Evolutionary conservation across 53 echinoderm and acorn worm species (phyloP).

Genomic region (Hippasteria phrygiana): DNA sequence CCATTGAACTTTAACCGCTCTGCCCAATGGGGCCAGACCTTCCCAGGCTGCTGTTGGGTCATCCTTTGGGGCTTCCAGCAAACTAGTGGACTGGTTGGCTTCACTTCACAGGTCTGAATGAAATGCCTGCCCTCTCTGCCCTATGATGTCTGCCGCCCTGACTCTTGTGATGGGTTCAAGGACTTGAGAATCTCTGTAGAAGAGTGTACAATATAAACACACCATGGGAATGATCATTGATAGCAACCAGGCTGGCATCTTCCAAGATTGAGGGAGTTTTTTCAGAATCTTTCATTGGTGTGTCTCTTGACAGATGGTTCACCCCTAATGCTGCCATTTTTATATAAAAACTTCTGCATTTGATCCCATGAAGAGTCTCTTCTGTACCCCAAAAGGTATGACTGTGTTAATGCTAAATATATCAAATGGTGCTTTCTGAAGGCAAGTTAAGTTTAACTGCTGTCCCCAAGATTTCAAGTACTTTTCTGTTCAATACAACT

Average conservation of each 20-base stretch:
- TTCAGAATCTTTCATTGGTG: too few relatives aligned
- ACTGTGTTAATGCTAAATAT: too few relatives aligned
- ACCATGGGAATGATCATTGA: not conserved
- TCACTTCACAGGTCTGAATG: slow-evolving; percentile 36
- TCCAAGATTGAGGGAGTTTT: too few relatives aligned
- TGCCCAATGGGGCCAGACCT: not conserved
- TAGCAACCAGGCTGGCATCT: not conserved
- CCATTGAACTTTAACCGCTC: not conserved
- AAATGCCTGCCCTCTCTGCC: not conserved
- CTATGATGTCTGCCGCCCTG: not conserved
- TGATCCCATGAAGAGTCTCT: too few relatives aligned
- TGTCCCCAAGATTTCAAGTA: too few relatives aligned
- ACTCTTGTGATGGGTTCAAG: not conserved
- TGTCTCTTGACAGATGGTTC: too few relatives aligned
- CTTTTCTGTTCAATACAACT: too few relatives aligned
- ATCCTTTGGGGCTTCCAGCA: not conserved
- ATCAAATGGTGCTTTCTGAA: too few relatives aligned
- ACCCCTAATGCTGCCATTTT: too few relatives aligned
- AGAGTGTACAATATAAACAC: not conserved
- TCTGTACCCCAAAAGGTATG: too few relatives aligned
- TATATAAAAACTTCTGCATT: too few relatives aligned
- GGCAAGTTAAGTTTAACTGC: too few relatives aligned
- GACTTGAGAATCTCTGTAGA: not conserved
- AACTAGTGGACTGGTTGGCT: slow-evolving; percentile 2
- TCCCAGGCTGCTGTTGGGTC: not conserved